Evolutionary conservation across 2,888 invertebrate species (phyloP), one percentile per base, ranked within the genome.

Genomic region (Oxycera nigricornis): DNA sequence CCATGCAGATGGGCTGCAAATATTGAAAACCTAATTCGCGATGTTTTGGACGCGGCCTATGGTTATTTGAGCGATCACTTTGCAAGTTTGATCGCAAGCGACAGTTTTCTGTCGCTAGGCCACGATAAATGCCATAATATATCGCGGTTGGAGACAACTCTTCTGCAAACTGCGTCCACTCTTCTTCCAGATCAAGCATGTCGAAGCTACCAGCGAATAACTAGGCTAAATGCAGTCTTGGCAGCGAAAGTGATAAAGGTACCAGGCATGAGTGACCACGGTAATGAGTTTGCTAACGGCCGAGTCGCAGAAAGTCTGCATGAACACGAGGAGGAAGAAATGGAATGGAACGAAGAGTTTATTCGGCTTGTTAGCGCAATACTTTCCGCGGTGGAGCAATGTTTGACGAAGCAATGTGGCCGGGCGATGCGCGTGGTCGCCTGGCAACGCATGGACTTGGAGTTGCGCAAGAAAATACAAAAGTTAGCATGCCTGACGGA

Each of bases 121-220:
- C 88, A 89, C 79, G 92, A 92, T 77, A 87, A 92, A 76, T 91
- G 91, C 7, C 91, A 92, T 87, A 92, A 92, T 81, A 90, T 93
- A 73, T 89, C 90, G 35, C 88, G 92, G 0, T 85, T 97, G 11
- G 94, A 95, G 81, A 92, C 94, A 75, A 91, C 94, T 78, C 88
- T 97, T 77, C 86, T 93, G 22, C 88, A 91, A 11, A 92, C 95
- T 0, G 91, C 95, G 1, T 92, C 92, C 76, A 89, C 91, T 75
- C 87, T 96, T 41, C 90, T 92, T 0, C 90, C 94, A 0, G 94
- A 95, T 77, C 92, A 93, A 82, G 91, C 94, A 0, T 95, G 96
- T 82, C 89, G 90, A 74, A 91, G 94, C 76, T 95, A 95, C 77
- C 86, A 86, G 77, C 81, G 86, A 14, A 79, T 86, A 82, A 79